Percentiles rank a stretch among this genome's conserved stretches.
phyloP scores from a whole-genome alignment of 2,113 vertebrate genomes.

The Sebastes schlegelii region DNA sequence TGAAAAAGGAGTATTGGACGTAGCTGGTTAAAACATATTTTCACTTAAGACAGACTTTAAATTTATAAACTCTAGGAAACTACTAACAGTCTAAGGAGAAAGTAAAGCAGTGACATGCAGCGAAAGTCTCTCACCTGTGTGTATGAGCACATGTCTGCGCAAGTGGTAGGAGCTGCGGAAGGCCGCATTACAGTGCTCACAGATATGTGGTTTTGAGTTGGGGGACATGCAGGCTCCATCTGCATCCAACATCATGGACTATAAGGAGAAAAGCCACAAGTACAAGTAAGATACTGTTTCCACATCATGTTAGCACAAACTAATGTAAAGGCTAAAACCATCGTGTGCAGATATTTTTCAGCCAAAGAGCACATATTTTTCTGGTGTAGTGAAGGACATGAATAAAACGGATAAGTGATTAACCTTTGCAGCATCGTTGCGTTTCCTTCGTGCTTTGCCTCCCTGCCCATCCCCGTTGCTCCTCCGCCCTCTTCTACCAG shows the following conservation, averaged over 20 bases:
- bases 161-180: slow-evolving; percentile 99
- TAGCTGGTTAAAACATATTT: not conserved
- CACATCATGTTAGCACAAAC: not conserved
- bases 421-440: slow-evolving; percentile 86
- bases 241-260: slow-evolving; percentile 89
- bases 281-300: not conserved
- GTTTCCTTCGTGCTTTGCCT: slow-evolving; percentile 95
- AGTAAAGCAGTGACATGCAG: slow-evolving; percentile 32
- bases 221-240: slow-evolving; percentile 91
- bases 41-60: not conserved
- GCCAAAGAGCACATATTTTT: not conserved
- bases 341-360: not conserved
- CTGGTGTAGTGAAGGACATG: not conserved
- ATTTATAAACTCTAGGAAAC: not conserved
- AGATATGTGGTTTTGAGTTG: slow-evolving; percentile 97
- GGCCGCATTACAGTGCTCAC: slow-evolving; percentile 97
- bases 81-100: not conserved
- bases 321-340: not conserved
- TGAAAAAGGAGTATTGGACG: not conserved
- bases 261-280: not conserved
- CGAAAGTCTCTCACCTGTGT: slow-evolving; percentile 89
- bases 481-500: slow-evolving; percentile 91
- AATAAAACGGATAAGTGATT: not conserved
- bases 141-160: slow-evolving; percentile 97
- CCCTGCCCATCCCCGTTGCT: slow-evolving; percentile 94